A percentile compares a stretch with the other conserved stretches of the same genome.
These are phyloP conservation scores for Wasmannia auropunctata DNA, from an alignment of 1,140 invertebrate species.

Conservation along the genomic window DNA sequence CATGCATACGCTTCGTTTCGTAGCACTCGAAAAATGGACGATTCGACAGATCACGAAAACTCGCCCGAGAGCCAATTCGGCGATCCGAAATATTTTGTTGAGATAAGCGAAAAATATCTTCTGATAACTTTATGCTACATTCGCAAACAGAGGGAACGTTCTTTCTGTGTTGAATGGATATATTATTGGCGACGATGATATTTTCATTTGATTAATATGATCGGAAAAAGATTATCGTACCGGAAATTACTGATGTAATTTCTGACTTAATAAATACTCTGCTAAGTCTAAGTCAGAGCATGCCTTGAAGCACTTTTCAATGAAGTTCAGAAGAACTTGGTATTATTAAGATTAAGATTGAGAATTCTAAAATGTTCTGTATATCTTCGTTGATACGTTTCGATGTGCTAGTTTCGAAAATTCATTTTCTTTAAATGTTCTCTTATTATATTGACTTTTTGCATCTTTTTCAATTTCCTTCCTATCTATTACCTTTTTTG, in stretches of 20 bases:
- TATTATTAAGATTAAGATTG: background rate
- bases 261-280: background rate
- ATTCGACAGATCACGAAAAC: background rate
- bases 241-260: background rate
- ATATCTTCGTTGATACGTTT: background rate
- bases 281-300: background rate
- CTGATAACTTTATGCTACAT: background rate
- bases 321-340: background rate
- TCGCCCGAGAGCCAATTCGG: background rate
- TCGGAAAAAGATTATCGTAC: background rate
- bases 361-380: background rate
- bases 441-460: background rate
- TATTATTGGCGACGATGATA: background rate
- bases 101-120: constrained; percentile 23
- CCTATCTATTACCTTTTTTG: background rate
- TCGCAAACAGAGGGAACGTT: background rate
- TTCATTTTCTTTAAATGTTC: background rate
- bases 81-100: constrained; percentile 8
- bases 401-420: background rate
- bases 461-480: background rate
- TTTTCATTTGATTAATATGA: background rate
- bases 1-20: constrained; percentile 36
- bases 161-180: background rate
- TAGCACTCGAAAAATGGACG: background rate
- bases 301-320: background rate